phyloP scores from a whole-genome alignment of 92 coral and sea anemone species.

The Bergia puertoricense region DNA sequence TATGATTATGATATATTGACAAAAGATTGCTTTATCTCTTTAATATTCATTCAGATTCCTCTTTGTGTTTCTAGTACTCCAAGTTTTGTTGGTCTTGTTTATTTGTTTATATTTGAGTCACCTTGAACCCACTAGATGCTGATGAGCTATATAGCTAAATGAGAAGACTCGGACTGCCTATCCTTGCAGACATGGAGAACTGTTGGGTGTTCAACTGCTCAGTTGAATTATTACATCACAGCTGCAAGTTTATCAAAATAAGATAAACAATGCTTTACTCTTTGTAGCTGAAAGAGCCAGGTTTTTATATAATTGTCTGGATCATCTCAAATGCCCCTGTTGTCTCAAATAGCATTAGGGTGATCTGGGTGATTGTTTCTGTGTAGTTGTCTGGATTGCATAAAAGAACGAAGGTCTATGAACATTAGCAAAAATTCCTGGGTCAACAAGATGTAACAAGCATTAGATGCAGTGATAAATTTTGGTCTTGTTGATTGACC shows the following conservation, averaged over 20 bases:
- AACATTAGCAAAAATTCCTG: no score
- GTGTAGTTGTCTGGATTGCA: no score
- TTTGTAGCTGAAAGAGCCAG: neutral
- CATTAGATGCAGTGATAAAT: no score
- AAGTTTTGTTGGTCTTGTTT: no score
- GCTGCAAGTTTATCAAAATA: neutral
- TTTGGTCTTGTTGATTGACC: no score
- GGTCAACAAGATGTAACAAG: no score
- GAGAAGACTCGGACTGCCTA: neutral
- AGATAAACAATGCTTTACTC: neutral
- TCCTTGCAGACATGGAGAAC: neutral
- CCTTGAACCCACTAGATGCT: neutral
- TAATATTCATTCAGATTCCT: neutral
- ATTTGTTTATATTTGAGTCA: neutral
- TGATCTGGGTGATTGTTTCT: no score
- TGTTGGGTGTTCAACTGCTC: neutral
- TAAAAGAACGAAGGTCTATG: no score
- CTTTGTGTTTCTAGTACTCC: neutral
- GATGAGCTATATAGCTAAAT: neutral
- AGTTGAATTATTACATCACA: neutral
- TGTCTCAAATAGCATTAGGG: neutral
- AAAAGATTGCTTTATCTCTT: neutral
- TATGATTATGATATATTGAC: neutral
- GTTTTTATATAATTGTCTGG: neutral
- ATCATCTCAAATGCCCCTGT: neutral